Base-by-base conservation (phyloP, 64 coral and sea anemone genomes). In the Astreopora myriophthalma region DNA sequence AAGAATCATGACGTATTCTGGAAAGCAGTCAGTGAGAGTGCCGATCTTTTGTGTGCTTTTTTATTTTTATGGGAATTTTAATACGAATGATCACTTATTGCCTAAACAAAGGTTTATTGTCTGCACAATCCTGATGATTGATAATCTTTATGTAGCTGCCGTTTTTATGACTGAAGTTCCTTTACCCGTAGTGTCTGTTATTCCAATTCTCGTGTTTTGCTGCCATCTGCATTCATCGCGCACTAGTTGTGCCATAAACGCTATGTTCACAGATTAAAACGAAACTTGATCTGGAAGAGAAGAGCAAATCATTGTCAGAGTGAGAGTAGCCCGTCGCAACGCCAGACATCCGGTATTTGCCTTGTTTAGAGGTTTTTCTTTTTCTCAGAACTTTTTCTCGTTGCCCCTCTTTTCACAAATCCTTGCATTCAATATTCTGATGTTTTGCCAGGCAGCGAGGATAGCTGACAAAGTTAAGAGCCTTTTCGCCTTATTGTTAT, bases 301-400 rank as follows among this genome's bases (percentile, higher is more conserved):
- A 83, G 55, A 83, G 79, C 65, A 57, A 83, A 64, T 83, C 57
- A 83, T 83, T 83, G 79, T 83, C 61, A 64, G 20, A 39, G 11
- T 37, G 57, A 57, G 75, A 52, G n/a, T 16, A n/a, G 13, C 29
- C 52, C 78, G 78, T 38, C 79, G 52, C 32, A 38, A 20, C 38
- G 32, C 19, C 34, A 83, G 79, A 83, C 79, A 31, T 17, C 12
- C 17, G 61, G 6, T 13, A 25, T 28, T 64, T 64, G 4, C 61
- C n/a, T n/a, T n/a, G n/a, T n/a, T n/a, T n/a, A n/a, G n/a, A n/a
- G n/a, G n/a, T n/a, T n/a, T n/a, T n/a, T n/a, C n/a, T n/a, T n/a
- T n/a, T n/a, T n/a, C n/a, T n/a, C n/a, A n/a, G n/a, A n/a, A n/a
- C n/a, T n/a, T n/a, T n/a, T n/a, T n/a, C n/a, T n/a, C n/a, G n/a